Conservation (phyloP, 2,113 vertebrate species). For the Clarias gariepinus region DNA sequence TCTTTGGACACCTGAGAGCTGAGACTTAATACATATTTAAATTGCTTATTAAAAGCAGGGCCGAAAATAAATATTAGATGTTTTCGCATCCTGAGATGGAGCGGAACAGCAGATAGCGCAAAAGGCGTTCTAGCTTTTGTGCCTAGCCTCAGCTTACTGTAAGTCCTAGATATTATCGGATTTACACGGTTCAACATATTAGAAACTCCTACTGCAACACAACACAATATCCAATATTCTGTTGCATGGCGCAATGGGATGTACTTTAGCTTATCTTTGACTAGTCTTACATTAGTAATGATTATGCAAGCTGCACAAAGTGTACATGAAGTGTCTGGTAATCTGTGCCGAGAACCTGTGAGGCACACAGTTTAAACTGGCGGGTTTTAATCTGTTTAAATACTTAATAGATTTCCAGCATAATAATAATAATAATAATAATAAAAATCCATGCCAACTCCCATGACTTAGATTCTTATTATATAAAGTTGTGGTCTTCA, state of each 20-base stretch:
- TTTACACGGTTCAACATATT: constrained; percentile 14
- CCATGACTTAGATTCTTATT: constrained; percentile 29
- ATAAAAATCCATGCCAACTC: constrained; percentile 43
- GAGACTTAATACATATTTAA: constrained; percentile 53
- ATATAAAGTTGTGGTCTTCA: constrained; percentile 15
- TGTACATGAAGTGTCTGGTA: neutral
- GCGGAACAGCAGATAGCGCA: constrained; percentile 11
- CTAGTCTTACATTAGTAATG: neutral
- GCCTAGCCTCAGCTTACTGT: constrained; percentile 9
- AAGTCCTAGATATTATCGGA: constrained; percentile 19
- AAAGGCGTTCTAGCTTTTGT: constrained; percentile 7
- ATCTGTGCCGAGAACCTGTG: neutral
- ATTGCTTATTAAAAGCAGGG: constrained; percentile 46
- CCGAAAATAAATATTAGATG: constrained; percentile 42
- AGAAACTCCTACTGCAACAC: neutral
- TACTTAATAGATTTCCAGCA: constrained; percentile 12
- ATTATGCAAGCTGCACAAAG: neutral
- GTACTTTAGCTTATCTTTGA: neutral
- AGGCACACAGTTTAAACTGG: neutral
- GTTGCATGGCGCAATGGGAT: neutral
- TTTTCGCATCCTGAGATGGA: neutral
- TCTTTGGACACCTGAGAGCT: constrained; percentile 32
- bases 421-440: constrained; percentile 3
- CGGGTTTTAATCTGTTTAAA: neutral
- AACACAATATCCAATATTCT: neutral